Evolutionary conservation across 2,888 invertebrate genomes (phyloP), one percentile per base, ranked within the genome.

Genomic region (Panzeria rudis): DNA sequence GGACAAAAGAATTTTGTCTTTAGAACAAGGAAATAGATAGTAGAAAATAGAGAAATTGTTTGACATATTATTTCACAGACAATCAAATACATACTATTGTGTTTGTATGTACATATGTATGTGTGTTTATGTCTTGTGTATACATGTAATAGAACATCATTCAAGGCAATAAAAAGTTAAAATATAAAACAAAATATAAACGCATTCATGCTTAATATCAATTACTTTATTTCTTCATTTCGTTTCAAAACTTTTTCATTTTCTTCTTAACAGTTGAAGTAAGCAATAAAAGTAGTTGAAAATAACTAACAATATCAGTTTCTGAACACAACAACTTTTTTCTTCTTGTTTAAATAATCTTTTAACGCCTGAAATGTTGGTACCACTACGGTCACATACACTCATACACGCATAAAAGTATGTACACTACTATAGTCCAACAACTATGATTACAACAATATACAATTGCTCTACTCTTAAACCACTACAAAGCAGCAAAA

Each of bases 161-260:
- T 59, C 29, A 52, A 68, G 50, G 38, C 35, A 69, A 69, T 20
- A 69, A 52, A 13, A 38, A 50, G 50, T 52, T 11, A 72, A 54
- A 79, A 29, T 23, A 79, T 11, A 56, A 56, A 52, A 73, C n/a
- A 66, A 64, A 62, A 78, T 50, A 73, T 47, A 73, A 78, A 73
- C 61, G 77, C 84, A 78, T 77, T 78, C 81, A 77, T 52, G 68
- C 77, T 84, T 77, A 84, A 81, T 84, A 80, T 73, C 80, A 84
- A 84, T 84, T 84, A 84, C 61, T 75, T 59, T 73, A 61, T 71
- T 62, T 71, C 54, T 71, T 64, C 54, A 71, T 72, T 64, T 50
- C 17, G 25, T 68, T 81, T 68, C 41, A 25, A 52, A 64, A 59
- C 66, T 66, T 38, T 72, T 29, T 29, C 29, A 4, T 29, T 50